Conservation (phyloP, 2,797 vertebrate species). For the Bradypodion ventrale region DNA sequence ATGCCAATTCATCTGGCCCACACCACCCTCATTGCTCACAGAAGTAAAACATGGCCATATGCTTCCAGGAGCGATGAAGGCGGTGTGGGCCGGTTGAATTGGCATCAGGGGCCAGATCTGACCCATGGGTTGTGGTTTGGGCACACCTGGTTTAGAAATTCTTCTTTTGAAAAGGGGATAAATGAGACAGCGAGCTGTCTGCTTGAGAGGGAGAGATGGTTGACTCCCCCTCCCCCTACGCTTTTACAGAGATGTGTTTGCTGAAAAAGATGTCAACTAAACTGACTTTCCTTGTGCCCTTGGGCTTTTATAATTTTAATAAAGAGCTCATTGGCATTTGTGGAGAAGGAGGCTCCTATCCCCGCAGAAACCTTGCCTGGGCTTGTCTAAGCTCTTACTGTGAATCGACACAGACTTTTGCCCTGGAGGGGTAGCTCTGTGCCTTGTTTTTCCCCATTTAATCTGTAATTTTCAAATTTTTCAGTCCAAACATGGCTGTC, state of each 20-base stretch:
- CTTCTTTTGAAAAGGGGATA: not conserved
- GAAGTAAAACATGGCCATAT: no score
- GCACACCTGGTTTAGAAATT: not conserved
- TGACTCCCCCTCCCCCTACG: not conserved
- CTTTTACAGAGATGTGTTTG: no score
- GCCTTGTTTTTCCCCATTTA: not conserved
- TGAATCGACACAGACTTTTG: not conserved
- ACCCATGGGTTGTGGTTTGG: no score
- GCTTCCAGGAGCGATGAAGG: no score
- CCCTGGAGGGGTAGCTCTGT: not conserved
- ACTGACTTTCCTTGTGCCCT: not conserved
- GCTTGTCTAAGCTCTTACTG: slow-evolving; percentile 6
- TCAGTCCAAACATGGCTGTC: not conserved
- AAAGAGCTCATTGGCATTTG: not conserved
- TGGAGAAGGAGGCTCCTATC: not conserved
- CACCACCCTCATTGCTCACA: no score
- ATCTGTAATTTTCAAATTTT: slow-evolving; percentile 27
- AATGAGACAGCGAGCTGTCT: not conserved
- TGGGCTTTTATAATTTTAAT: not conserved
- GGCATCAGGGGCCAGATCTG: no score
- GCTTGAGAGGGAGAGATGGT: not conserved
- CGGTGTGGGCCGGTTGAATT: no score
- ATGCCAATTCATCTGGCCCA: no score
- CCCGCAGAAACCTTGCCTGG: slow-evolving; percentile 14
- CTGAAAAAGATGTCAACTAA: slow-evolving; percentile 39